Conservation (phyloP, 2,888 invertebrate species). For the Tromatobia lineatoria region DNA sequence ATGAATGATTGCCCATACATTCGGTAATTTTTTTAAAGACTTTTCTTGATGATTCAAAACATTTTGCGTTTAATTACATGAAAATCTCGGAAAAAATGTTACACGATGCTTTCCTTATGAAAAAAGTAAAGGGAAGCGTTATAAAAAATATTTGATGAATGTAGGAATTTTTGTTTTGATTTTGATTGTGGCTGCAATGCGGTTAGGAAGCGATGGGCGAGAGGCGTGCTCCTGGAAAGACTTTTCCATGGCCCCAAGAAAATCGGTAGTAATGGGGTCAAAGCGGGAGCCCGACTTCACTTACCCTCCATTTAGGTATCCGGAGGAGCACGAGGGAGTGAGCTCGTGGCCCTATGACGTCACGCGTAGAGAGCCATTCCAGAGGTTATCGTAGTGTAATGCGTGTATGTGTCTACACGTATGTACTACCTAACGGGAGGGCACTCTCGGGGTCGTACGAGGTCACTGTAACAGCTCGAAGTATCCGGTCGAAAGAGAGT, state of each 20-base stretch:
- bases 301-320: slow-evolving; percentile 49
- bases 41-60: no score
- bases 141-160: neutral
- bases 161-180: neutral
- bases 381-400: slow-evolving; percentile 5
- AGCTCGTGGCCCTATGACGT: slow-evolving; percentile 56
- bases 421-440: slow-evolving; percentile 33
- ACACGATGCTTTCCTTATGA: neutral
- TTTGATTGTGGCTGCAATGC: neutral
- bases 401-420: slow-evolving; percentile 2
- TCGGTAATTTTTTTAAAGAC: no score
- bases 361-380: slow-evolving; percentile 42
- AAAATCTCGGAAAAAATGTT: no score
- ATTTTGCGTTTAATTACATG: no score
- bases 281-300: slow-evolving; percentile 36
- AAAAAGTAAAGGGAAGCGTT: neutral
- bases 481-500: slow-evolving; percentile 41
- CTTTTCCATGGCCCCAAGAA: slow-evolving; percentile 32
- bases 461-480: slow-evolving; percentile 57
- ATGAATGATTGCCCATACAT: no score
- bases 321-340: slow-evolving; percentile 30
- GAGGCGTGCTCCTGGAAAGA: slow-evolving; percentile 1
- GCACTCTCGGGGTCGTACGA: slow-evolving; percentile 49
- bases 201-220: neutral
- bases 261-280: slow-evolving; percentile 59